Conservation (phyloP, 1,140 invertebrate genomes). For the Drosophila micromelanica region DNA sequence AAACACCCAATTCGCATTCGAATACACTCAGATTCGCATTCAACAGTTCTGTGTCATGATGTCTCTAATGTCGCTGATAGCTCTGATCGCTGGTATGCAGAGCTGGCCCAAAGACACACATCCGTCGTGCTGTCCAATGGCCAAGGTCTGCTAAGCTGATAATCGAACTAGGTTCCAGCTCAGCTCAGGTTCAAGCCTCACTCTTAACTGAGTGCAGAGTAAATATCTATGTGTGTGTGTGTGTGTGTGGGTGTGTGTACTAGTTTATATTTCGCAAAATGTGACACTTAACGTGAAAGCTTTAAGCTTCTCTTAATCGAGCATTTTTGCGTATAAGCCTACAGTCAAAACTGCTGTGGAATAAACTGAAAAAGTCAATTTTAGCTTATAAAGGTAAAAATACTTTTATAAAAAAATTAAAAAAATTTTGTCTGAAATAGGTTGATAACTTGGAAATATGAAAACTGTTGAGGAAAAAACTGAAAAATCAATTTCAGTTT, state of each 20-base stretch:
- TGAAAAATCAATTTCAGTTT: too few relatives aligned
- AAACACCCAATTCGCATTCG: conserved; percentile 31
- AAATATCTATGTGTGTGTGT: background rate
- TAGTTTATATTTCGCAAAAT: background rate
- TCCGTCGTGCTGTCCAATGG: background rate
- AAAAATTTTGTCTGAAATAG: too few relatives aligned
- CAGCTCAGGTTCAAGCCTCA: background rate
- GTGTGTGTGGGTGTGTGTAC: conserved; percentile 1
- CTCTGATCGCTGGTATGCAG: conserved; percentile 13
- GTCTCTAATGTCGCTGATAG: conserved; percentile 23
- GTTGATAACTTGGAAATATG: too few relatives aligned
- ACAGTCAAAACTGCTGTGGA: conserved; percentile 1
- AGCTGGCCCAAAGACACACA: conserved; percentile 9
- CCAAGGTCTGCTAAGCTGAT: conserved; percentile 14
- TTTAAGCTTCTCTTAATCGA: conserved; percentile 25
- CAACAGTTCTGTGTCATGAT: conserved; percentile 6
- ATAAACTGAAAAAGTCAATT: background rate
- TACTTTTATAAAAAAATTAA: background rate
- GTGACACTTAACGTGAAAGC: conserved; percentile 16
- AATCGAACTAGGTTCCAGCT: conserved; percentile 12
- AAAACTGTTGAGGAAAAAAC: too few relatives aligned
- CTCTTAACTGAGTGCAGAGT: background rate
- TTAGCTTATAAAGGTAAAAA: background rate
- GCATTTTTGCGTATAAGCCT: background rate
- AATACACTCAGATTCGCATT: background rate